These are phyloP conservation scores for Mus caroli DNA, from an alignment of 2,797 vertebrate species.

Conservation along the genomic window DNA sequence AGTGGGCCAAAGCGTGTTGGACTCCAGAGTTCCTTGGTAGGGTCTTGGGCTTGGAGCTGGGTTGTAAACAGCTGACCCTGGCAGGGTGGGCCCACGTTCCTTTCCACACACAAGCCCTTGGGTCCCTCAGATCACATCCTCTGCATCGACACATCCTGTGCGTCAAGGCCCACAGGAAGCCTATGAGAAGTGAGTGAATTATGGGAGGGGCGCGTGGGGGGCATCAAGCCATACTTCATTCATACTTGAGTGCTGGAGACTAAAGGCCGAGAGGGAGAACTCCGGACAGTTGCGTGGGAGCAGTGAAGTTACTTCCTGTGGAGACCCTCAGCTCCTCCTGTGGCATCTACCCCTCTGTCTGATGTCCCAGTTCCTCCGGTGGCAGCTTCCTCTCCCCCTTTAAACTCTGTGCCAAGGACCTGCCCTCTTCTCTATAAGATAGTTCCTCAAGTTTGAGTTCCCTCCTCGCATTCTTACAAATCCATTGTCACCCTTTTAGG, in stretches of 20 bases:
- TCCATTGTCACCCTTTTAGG: neutral
- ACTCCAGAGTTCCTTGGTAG: neutral
- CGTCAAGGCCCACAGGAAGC: neutral
- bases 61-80: neutral
- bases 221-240: fast-evolving
- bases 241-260: neutral
- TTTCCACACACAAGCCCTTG: too few species aligned
- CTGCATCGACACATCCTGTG: fast-evolving
- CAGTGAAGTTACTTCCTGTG: neutral
- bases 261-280: neutral
- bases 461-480: neutral
- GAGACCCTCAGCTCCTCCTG: neutral
- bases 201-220: fast-evolving
- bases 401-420: neutral
- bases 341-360: neutral
- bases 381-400: neutral
- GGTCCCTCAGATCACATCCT: neutral
- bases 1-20: neutral
- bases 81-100: neutral
- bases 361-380: neutral
- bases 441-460: neutral
- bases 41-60: neutral
- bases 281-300: neutral
- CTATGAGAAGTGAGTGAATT: neutral
- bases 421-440: neutral